These are phyloP conservation scores for Siniperca undulata DNA, from an alignment of 2,797 vertebrate species.

Conservation along the genomic window DNA sequence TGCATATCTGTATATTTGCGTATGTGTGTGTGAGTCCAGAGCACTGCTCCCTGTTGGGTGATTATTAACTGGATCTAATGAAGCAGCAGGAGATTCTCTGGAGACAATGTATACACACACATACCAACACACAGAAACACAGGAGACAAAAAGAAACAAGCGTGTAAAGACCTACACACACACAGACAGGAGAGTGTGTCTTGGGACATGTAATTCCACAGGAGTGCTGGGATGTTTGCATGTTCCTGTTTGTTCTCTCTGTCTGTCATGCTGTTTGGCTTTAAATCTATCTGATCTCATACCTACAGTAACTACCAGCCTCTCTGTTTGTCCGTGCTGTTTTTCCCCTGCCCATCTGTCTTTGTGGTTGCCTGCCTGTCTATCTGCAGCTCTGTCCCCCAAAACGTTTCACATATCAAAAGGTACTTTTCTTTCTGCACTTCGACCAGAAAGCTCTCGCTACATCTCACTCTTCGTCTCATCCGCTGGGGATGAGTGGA, in stretches of 20 bases:
- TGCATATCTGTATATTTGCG: conserved; percentile 13
- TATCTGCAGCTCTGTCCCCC: conserved; percentile 41
- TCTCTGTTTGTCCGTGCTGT: conserved; percentile 30
- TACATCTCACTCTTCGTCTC: conserved; percentile 45
- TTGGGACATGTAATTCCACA: conserved; percentile 57
- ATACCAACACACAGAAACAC: conserved; percentile 12
- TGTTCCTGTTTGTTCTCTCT: conserved; percentile 51
- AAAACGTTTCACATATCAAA: conserved; percentile 65
- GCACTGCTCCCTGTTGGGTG: conserved; percentile 46
- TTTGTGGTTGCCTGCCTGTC: conserved; percentile 32
- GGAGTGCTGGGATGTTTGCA: conserved; percentile 47
- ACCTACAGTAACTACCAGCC: conserved; percentile 36
- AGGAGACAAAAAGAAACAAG: conserved; percentile 23
- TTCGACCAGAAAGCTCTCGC: conserved; percentile 55
- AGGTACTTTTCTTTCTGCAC: conserved; percentile 58
- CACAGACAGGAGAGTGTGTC: conserved; percentile 12
- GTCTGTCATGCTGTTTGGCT: conserved; percentile 45
- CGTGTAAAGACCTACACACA: conserved; percentile 20
- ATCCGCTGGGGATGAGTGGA: conserved; percentile 53
- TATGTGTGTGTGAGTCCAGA: conserved; percentile 19
- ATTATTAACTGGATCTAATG: conserved; percentile 69
- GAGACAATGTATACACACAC: conserved; percentile 42
- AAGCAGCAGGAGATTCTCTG: conserved; percentile 62
- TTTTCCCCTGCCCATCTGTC: conserved; percentile 37
- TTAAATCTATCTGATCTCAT: conserved; percentile 42